Base-by-base conservation (phyloP, 2,797 vertebrate genomes). In the Tarsius wallacei region DNA sequence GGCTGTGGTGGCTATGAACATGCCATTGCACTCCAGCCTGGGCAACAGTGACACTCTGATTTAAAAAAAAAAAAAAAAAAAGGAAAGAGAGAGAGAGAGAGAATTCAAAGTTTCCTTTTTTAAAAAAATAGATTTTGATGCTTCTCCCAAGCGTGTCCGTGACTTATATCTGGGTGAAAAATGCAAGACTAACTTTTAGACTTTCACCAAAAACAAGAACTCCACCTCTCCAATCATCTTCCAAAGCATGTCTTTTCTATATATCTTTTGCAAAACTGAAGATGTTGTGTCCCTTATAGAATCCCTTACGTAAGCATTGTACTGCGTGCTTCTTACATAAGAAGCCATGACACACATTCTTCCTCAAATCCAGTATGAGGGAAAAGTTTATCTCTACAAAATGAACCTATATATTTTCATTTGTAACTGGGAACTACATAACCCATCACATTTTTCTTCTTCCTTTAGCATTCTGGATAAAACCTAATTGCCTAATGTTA, bases 201-300 rank as follows among this genome's bases (percentile, higher is more conserved):
- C 10, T 93, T 95, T 84, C 24, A 19, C 33, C 22, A 15, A 81
- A 28, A 68, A n/a, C 8, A 51, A 61, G n/a, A 83, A 21, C 17
- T 28, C 22, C 7, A 17, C 47, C 4, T 83, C 26, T 80, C 9
- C 53, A 24, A 2, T 73, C 76, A 2, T 26, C 68, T 2, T 47
- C 78, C 49, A 33, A 57, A 88, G 22, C 7, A 9, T 31, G 4
- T 49, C n/a, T 90, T 53, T 49, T 33, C 76, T 78, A 0, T 78
- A 0, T 78, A 16, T 86, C 74, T 94, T 96, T 61, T 80, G 64
- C 9, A 90, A 71, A 95, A 92, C 66, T 85, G 26, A 42, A 84
- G 24, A 33, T 12, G 9, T n/a, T 21, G 3, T 47, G 7, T 68
- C 17, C 57, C 68, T 82, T 59, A 7, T 53, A 76, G 83, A 90